Percentiles rank a stretch among this genome's conserved stretches.
phyloP scores from a whole-genome alignment of 2,888 invertebrate genomes.

The Anthrax anthrax region DNA sequence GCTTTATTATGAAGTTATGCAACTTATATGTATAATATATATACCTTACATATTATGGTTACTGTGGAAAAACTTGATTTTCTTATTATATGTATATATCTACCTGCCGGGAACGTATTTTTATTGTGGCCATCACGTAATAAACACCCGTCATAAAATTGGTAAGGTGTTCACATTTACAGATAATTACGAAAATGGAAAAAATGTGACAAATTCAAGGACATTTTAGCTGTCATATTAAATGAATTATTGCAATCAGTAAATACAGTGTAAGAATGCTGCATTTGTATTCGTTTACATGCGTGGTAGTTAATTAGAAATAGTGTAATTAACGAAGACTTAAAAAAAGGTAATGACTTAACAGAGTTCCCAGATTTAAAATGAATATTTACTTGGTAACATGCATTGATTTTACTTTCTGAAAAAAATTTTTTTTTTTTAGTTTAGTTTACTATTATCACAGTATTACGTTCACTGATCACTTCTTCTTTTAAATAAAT shows the following conservation, averaged over 20 bases:
- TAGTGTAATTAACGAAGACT: too few relatives aligned
- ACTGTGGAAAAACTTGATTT: slow-evolving; percentile 5
- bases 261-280: too few relatives aligned
- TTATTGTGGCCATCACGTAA: slow-evolving; percentile 13
- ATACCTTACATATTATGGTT: neutral
- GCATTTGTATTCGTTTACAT: too few relatives aligned
- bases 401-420: too few relatives aligned
- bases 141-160: slow-evolving; percentile 10
- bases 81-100: neutral
- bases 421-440: too few relatives aligned
- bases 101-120: neutral
- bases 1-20: neutral
- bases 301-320: too few relatives aligned
- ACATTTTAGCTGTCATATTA: neutral
- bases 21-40: neutral
- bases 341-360: too few relatives aligned
- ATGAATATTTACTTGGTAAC: too few relatives aligned
- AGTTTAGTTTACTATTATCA: too few relatives aligned
- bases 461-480: too few relatives aligned
- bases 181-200: neutral
- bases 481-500: too few relatives aligned
- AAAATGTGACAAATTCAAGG: slow-evolving; percentile 5
- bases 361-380: too few relatives aligned
- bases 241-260: neutral
- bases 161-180: neutral